Percentiles rank a stretch among this genome's conserved stretches.
These are phyloP conservation scores for Hydrophis major DNA, from an alignment of 2,797 vertebrate species.

Conservation along the genomic window DNA sequence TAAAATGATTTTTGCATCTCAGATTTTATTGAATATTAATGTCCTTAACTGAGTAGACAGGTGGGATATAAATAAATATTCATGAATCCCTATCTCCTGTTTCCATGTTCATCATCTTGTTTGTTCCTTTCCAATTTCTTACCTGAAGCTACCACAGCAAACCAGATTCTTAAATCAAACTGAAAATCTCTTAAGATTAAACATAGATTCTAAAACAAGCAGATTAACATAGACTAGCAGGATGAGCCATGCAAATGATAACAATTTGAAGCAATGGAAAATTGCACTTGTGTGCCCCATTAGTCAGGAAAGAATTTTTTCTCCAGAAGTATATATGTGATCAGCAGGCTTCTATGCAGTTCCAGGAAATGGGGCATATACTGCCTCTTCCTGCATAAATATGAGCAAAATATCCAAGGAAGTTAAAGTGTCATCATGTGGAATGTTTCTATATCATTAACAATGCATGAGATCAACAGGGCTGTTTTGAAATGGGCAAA, in stretches of 20 bases:
- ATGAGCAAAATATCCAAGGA: constrained; percentile 3
- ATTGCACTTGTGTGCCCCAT: background rate
- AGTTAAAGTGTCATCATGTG: background rate
- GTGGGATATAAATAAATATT: background rate
- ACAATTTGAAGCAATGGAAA: background rate
- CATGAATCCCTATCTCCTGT: background rate
- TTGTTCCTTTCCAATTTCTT: background rate
- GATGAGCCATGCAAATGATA: background rate
- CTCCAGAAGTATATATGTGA: background rate
- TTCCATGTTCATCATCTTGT: background rate
- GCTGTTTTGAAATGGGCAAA: background rate
- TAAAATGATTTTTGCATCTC: background rate
- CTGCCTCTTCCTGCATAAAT: background rate
- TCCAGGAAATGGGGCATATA: constrained; percentile 2
- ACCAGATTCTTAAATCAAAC: background rate
- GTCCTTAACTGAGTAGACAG: background rate
- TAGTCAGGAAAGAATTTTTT: background rate
- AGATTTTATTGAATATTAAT: background rate
- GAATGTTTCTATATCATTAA: background rate
- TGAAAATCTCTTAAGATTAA: background rate
- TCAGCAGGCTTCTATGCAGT: background rate
- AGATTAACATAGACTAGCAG: background rate
- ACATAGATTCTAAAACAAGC: background rate
- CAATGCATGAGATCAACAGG: background rate
- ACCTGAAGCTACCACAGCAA: background rate